Evolutionary conservation across 1,140 invertebrate genomes (phyloP), one percentile per base, ranked within the genome.

Genomic region (Zaprionus nigranus): DNA sequence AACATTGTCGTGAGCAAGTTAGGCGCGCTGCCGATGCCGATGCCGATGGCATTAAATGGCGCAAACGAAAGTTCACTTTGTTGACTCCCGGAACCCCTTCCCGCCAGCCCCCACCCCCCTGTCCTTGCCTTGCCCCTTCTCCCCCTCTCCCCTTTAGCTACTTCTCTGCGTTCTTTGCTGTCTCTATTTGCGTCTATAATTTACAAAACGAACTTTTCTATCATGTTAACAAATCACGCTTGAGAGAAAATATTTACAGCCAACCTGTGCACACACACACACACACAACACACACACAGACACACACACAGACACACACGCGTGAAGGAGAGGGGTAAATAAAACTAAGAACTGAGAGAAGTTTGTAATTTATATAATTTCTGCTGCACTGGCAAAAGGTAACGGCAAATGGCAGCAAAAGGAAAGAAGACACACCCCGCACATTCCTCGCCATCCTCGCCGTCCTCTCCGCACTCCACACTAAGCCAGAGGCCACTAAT

Each of bases 291-390:
- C n/a, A n/a, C n/a, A n/a, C n/a, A n/a, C n/a, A 64, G 9, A 56
- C 20, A 57, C 11, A 59, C 20, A 57, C 17, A 63, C 28, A 63
- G 15, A 20, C 20, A 20, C 20, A 20, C 1, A 64, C 9, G 34
- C 20, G 15, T 15, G 43, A 15, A 51, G 15, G 15, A 34, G 20
- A 5, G 28, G 15, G 30, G 28, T 53, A 54, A 46, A 54, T 53
- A 60, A 46, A 66, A 66, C 53, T 38, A 71, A 76, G 46, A 74
- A 80, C 56, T 69, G 34, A 40, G 38, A 69, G 78, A 78, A 80
- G 38, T 90, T 85, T 90, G 77, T 90, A 90, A 90, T 90, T 90
- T 90, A 85, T 90, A 90, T 90, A 90, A 90, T 88, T 85, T 90
- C 69, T 72, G 78, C 78, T 79, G 84, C 85, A 90, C 64, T 71